Conservation (phyloP, 2,797 vertebrate species). For the Cygnus olor region DNA sequence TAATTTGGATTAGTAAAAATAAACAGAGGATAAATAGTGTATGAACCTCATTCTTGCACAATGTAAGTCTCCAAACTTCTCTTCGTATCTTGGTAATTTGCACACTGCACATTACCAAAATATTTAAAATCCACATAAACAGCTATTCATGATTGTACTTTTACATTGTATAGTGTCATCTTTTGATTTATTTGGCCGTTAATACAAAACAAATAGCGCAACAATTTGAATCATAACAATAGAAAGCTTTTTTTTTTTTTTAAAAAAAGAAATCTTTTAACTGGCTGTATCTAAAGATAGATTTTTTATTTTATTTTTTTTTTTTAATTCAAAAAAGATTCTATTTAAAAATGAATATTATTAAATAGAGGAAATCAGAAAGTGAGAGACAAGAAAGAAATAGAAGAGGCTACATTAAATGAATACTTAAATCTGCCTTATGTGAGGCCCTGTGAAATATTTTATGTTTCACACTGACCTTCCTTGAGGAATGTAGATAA, state of each 20-base stretch:
- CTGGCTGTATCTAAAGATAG: not conserved
- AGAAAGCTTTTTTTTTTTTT: not conserved
- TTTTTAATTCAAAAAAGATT: not conserved
- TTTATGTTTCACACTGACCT: not conserved
- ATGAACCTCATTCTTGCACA: conserved; percentile 38
- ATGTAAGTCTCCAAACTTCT: conserved; percentile 59
- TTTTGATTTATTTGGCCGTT: conserved; percentile 64
- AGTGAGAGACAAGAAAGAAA: not conserved
- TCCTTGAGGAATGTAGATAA: not conserved
- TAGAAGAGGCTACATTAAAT: not conserved
- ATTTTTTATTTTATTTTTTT: not conserved
- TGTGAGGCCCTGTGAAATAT: not conserved
- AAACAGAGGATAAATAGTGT: conserved; percentile 67
- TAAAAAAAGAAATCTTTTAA: not conserved
- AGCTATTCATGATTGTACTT: conserved; percentile 36
- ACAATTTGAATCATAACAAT: not conserved
- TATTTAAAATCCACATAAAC: conserved; percentile 60
- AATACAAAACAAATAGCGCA: not conserved
- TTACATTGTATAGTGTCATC: conserved; percentile 22
- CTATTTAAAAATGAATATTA: not conserved
- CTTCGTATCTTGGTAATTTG: conserved; percentile 66
- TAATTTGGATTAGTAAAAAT: conserved; percentile 79
- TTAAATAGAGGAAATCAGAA: not conserved
- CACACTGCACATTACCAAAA: conserved; percentile 53
- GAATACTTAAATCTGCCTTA: not conserved